Evolutionary conservation across 2,113 vertebrate genomes (phyloP).

Genomic region (Pycnonotus jocosus): DNA sequence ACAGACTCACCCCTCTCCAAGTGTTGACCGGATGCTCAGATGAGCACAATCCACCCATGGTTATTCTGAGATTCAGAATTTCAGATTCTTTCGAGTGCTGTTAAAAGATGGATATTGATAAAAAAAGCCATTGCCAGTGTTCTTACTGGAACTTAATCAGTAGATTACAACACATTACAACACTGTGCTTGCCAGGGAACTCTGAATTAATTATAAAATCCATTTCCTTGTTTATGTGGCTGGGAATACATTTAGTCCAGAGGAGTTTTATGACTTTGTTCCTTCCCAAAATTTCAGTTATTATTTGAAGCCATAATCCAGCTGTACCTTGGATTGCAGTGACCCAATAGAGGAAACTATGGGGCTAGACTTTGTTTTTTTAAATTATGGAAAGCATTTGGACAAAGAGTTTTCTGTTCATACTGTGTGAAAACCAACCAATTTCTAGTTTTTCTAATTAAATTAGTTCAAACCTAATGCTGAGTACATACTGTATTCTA

Average conservation of each 20-base stretch:
- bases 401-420: neutral
- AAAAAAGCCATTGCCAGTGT: neutral
- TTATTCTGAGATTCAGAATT: neutral
- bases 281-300: constrained; percentile 5
- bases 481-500: neutral
- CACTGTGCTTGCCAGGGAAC: constrained; percentile 27
- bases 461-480: neutral
- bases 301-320: neutral
- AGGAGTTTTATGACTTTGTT: constrained; percentile 27
- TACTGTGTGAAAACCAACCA: neutral
- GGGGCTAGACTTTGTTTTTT: neutral
- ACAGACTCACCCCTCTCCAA: neutral
- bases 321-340: neutral
- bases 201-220: constrained; percentile 59
- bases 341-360: neutral
- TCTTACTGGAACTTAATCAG: constrained; percentile 50
- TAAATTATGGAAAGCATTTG: neutral
- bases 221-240: constrained; percentile 36
- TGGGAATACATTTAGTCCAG: constrained; percentile 24
- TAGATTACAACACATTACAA: constrained; percentile 47
- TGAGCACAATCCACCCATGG: rapidly evolving
- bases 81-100: neutral
- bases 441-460: neutral
- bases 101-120: neutral
- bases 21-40: neutral